phyloP scores from a whole-genome alignment of 1,140 invertebrate genomes.

The Orius insidiosus region DNA sequence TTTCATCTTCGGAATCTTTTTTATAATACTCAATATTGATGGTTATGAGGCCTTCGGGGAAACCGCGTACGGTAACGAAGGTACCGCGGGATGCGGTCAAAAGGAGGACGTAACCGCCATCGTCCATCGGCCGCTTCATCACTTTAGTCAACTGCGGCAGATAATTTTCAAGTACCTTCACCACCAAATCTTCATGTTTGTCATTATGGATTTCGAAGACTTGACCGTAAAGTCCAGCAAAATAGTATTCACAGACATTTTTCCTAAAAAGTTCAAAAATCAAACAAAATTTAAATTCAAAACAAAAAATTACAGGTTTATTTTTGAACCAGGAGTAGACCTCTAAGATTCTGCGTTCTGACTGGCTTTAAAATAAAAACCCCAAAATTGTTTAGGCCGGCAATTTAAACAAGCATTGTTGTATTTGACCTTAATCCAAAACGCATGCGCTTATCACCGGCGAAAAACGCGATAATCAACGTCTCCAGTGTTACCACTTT shows the following conservation, averaged over 20 bases:
- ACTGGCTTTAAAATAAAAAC: not conserved
- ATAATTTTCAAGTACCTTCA: slow-evolving; percentile 46
- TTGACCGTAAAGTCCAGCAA: slow-evolving; percentile 64
- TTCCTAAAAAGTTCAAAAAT: not conserved
- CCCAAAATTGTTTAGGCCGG: not conserved
- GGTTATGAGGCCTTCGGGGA: slow-evolving; percentile 51
- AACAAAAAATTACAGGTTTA: not conserved
- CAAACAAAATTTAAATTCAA: not conserved
- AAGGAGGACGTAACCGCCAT: slow-evolving; percentile 45
- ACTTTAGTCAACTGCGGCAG: slow-evolving; percentile 45
- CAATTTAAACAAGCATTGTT: not conserved
- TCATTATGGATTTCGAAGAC: slow-evolving; percentile 40
- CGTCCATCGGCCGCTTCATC: slow-evolving; percentile 33
- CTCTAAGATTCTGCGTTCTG: not conserved
- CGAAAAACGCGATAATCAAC: not conserved
- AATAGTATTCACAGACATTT: slow-evolving; percentile 63
- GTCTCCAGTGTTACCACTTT: too few relatives aligned
- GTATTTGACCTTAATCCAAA: not conserved
- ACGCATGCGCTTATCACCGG: slow-evolving; percentile 1
- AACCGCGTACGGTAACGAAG: slow-evolving; percentile 50
- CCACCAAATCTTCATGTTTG: slow-evolving; percentile 45
- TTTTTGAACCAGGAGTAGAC: not conserved
- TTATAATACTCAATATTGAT: slow-evolving; percentile 68
- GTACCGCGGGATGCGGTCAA: slow-evolving; percentile 47
- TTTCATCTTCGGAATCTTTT: slow-evolving; percentile 47